These are phyloP conservation scores for Indicator maculatus DNA, from an alignment of 2,113 vertebrate species.

Conservation along the genomic window DNA sequence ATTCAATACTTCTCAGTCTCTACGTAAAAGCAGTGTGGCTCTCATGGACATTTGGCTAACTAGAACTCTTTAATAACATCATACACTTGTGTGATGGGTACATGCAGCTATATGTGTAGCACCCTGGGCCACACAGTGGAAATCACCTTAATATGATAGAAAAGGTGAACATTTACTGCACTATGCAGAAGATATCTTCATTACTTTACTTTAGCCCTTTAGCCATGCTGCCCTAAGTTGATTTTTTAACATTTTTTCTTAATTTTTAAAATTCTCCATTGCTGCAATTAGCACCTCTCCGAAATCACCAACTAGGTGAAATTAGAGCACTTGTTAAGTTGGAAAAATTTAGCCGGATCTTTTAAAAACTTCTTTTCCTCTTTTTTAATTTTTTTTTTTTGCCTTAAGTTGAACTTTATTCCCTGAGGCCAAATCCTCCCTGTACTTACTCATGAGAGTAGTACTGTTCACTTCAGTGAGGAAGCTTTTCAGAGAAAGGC, in stretches of 20 bases:
- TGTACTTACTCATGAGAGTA: slow-evolving; percentile 21
- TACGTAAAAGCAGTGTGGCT: not conserved
- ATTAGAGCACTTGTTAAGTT: slow-evolving; percentile 39
- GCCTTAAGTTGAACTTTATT: slow-evolving; percentile 22
- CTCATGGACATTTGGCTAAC: not conserved
- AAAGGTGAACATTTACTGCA: not conserved
- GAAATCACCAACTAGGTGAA: slow-evolving; percentile 49
- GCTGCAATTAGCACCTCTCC: slow-evolving; percentile 46
- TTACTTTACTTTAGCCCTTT: too few relatives aligned
- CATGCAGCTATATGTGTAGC: not conserved
- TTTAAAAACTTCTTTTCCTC: not conserved
- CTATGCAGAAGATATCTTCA: not conserved
- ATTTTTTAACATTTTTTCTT: not conserved
- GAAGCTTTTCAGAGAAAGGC: slow-evolving; percentile 22
- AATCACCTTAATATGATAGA: not conserved
- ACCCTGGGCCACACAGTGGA: not conserved
- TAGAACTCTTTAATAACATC: not conserved
- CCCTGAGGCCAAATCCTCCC: slow-evolving; percentile 34
- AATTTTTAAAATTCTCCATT: not conserved
- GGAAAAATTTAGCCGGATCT: not conserved
- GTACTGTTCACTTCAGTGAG: slow-evolving; percentile 6
- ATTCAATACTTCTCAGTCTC: not conserved
- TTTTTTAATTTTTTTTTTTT: not conserved
- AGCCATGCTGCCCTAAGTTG: slow-evolving; percentile 12
- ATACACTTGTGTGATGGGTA: rapidly evolving